Evolutionary conservation across 2,797 vertebrate species (phyloP).

Genomic region (Uromys caudimaculatus): DNA sequence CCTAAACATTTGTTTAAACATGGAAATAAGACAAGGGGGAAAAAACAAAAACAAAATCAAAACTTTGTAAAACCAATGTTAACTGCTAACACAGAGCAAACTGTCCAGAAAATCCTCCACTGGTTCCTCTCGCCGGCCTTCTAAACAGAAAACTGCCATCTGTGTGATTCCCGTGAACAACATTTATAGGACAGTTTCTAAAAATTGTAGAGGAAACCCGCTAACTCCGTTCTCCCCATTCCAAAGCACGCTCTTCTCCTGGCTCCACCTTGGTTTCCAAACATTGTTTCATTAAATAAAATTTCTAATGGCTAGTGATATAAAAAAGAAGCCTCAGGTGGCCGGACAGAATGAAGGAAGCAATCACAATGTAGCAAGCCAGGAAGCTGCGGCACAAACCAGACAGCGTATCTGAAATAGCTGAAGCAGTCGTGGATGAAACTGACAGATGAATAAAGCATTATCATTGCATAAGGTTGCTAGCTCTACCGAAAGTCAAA

Average conservation of each 20-base stretch:
- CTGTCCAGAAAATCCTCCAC: background rate
- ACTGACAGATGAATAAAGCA: background rate
- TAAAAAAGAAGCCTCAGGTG: background rate
- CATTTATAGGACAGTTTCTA: slow-evolving; percentile 11
- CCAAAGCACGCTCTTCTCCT: background rate
- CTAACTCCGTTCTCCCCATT: background rate
- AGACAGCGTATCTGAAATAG: background rate
- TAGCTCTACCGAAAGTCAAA: background rate
- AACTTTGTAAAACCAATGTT: background rate
- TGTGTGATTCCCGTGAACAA: background rate
- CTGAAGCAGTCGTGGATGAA: slow-evolving; percentile 16
- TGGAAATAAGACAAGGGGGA: background rate
- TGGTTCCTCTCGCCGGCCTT: background rate
- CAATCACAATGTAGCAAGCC: background rate
- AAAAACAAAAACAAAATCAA: background rate
- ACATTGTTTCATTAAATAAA: background rate
- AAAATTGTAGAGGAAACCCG: background rate
- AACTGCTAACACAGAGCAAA: background rate
- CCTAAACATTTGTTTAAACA: background rate
- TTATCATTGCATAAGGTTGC: slow-evolving; percentile 16
- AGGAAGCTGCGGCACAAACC: background rate
- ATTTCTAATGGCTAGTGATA: background rate
- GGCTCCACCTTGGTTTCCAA: background rate
- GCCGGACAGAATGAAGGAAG: background rate
- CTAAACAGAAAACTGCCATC: background rate